Evolutionary conservation across 37 sponge, comb jelly and placozoan species (phyloP).

Genomic region (Beroe forskalii): DNA sequence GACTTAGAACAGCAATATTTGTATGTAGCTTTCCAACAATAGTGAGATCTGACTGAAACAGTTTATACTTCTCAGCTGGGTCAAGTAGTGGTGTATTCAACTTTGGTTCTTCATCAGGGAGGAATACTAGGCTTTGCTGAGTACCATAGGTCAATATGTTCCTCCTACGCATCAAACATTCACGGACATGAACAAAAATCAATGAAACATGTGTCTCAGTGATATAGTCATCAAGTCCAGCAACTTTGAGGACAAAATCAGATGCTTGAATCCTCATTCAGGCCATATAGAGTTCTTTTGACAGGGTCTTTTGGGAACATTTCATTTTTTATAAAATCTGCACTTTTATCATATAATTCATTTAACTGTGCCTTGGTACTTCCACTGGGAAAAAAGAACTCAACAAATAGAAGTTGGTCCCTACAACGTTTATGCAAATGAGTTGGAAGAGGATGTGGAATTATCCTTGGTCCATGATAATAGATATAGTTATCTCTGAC

Average conservation of each 20-base stretch:
- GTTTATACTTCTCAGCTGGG: conserved; percentile 21
- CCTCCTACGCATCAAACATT: conserved; percentile 34
- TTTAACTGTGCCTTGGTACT: conserved; percentile 59
- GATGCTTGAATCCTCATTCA: conserved; percentile 36
- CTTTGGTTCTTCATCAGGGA: conserved; percentile 46
- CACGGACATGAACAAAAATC: conserved; percentile 58
- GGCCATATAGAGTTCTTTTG: conserved; percentile 51
- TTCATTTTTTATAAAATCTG: conserved; percentile 46
- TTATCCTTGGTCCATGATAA: conserved; percentile 40
- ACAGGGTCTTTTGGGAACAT: conserved; percentile 64
- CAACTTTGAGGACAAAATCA: conserved; percentile 58
- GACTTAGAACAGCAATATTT: conserved; percentile 24
- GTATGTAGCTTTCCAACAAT: conserved; percentile 7
- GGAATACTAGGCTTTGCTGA: conserved; percentile 18
- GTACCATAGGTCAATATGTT: conserved; percentile 55
- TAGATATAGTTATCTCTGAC: conserved; percentile 14
- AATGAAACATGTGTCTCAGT: no score
- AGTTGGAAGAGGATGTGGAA: conserved; percentile 29
- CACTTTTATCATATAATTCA: conserved; percentile 55
- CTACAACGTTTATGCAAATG: conserved; percentile 27
- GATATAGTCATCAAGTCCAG: conserved; percentile 29
- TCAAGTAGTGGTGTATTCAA: conserved; percentile 37
- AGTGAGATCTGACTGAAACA: conserved; percentile 16
- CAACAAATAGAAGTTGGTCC: conserved; percentile 22
- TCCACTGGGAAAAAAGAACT: conserved; percentile 59